Conservation (phyloP, 2,113 vertebrate genomes). For the Ictidomys tridecemlineatus region DNA sequence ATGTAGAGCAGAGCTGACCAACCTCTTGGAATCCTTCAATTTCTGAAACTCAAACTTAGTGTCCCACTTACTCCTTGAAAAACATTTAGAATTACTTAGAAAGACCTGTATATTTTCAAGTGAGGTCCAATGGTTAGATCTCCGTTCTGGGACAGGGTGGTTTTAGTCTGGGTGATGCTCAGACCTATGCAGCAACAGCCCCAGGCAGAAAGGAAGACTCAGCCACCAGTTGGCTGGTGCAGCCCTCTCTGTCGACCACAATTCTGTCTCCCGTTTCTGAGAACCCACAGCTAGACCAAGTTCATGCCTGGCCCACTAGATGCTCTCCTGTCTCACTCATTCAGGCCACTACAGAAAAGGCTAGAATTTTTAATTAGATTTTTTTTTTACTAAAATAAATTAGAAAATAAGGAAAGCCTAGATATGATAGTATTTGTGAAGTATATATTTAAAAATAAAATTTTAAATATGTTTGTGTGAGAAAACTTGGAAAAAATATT, state of each 20-base stretch:
- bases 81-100: not conserved
- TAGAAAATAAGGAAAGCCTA: slow-evolving; percentile 16
- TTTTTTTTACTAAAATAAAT: slow-evolving; percentile 20
- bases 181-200: not conserved
- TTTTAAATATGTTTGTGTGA: not conserved
- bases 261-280: not conserved
- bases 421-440: not conserved
- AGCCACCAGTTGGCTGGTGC: rapidly evolving
- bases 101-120: not conserved
- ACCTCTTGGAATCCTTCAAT: not conserved
- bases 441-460: not conserved
- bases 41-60: slow-evolving; percentile 28
- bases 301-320: not conserved
- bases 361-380: not conserved
- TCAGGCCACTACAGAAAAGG: not conserved
- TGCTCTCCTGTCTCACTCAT: not conserved
- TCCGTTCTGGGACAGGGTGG: too few species aligned
- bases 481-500: slow-evolving; percentile 38
- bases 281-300: not conserved
- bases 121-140: not conserved
- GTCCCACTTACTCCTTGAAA: not conserved
- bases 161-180: not conserved
- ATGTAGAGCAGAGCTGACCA: not conserved
- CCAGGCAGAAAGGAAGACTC: not conserved
- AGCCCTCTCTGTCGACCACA: too few species aligned